phyloP scores from a whole-genome alignment of 2,888 invertebrate species.

The Agonopterix alstromeriana region DNA sequence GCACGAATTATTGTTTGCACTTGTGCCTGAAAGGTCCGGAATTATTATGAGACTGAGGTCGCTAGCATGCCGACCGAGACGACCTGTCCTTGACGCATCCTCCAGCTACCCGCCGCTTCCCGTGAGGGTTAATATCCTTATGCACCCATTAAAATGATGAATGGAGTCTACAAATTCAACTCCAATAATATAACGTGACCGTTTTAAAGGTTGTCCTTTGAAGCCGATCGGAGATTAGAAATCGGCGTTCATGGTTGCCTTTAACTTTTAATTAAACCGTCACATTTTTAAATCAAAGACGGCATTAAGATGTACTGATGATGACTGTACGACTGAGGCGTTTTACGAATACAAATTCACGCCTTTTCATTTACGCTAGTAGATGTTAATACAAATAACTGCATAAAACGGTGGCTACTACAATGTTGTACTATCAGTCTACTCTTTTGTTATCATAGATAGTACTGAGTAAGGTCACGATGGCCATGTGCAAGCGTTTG shows the following conservation, averaged over 20 bases:
- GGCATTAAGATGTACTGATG: too few species aligned
- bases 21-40: conserved; percentile 20
- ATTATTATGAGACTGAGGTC: conserved; percentile 39
- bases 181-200: too few species aligned
- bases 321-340: too few species aligned
- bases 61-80: conserved; percentile 54
- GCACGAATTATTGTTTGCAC: conserved; percentile 22
- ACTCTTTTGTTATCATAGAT: not conserved
- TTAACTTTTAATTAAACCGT: not conserved
- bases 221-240: not conserved
- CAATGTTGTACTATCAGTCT: conserved; percentile 2
- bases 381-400: too few species aligned
- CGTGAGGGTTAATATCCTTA: conserved; percentile 54
- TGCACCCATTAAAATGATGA: conserved; percentile 28
- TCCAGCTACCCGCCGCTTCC: conserved; percentile 42
- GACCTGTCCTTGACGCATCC: conserved; percentile 62
- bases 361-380: too few species aligned
- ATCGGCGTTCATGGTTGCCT: not conserved
- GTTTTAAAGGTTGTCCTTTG: too few species aligned
- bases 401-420: not conserved
- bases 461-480: conserved; percentile 39
- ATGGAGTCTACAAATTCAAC: conserved; percentile 2
- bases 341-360: too few species aligned
- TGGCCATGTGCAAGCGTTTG: conserved; percentile 16
- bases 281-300: too few species aligned